Conservation (phyloP, 2,888 invertebrate species). For the Pseudococcus jackbeardsleyi region DNA sequence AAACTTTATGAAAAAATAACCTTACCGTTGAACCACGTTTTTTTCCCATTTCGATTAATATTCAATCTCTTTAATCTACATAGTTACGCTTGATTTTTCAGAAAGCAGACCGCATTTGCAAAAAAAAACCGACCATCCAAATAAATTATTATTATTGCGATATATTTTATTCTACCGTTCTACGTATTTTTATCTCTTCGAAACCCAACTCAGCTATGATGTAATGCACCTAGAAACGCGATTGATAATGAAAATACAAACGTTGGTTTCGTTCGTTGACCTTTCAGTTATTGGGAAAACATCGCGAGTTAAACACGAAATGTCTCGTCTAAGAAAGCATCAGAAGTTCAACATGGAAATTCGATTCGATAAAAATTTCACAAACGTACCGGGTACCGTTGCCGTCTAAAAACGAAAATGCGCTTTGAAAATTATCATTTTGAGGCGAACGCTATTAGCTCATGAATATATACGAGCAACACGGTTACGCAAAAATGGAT, state of each 20-base stretch:
- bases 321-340: neutral
- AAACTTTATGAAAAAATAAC: too few species aligned
- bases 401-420: neutral
- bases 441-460: neutral
- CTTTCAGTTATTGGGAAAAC: neutral
- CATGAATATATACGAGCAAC: slow-evolving; percentile 1
- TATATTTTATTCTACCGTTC: neutral
- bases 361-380: neutral
- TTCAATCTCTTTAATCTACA: neutral
- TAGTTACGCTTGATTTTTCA: neutral
- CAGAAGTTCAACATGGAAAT: slow-evolving; percentile 7
- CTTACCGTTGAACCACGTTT: too few species aligned
- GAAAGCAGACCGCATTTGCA: neutral
- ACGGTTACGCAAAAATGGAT: neutral
- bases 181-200: neutral
- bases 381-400: neutral
- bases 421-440: neutral
- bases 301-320: neutral
- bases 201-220: neutral
- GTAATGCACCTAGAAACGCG: neutral
- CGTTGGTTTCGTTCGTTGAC: neutral
- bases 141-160: neutral
- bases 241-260: slow-evolving; percentile 1
- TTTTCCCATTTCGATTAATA: too few species aligned
- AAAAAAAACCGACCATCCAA: neutral